Conservation (phyloP, 2,113 vertebrate species). For the Cyprinus carpio region DNA sequence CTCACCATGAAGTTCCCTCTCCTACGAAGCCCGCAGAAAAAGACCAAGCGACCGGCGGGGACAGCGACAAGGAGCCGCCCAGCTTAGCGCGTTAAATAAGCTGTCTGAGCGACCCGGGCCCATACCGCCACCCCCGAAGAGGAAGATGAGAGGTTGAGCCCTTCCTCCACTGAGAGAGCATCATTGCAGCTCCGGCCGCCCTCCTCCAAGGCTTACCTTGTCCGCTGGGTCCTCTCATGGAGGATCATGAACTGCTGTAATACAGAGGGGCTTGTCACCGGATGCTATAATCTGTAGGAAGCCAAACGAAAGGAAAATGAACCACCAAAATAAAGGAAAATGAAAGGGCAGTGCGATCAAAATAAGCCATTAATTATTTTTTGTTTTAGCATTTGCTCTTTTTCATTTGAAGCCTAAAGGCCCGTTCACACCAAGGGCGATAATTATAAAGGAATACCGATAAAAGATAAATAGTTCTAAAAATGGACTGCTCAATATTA, state of each 20-base stretch:
- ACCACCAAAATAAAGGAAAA: slow-evolving; percentile 54
- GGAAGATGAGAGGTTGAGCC: slow-evolving; percentile 88
- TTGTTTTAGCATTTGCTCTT: background rate
- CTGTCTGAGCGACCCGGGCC: slow-evolving; percentile 95
- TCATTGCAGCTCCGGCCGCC: background rate
- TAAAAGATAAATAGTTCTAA: too few relatives aligned
- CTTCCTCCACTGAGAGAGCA: slow-evolving; percentile 78
- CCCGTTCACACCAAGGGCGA: background rate
- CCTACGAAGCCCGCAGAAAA: slow-evolving; percentile 64
- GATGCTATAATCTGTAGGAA: background rate
- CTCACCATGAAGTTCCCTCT: slow-evolving; percentile 78
- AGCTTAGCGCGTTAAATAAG: slow-evolving; percentile 85
- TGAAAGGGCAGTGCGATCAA: background rate
- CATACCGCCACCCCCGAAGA: slow-evolving; percentile 83
- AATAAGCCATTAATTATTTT: slow-evolving; percentile 62
- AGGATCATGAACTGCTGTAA: background rate
- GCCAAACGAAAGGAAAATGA: slow-evolving; percentile 40
- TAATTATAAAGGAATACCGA: too few relatives aligned
- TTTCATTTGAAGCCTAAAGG: background rate
- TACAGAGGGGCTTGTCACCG: background rate
- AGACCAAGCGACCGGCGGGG: slow-evolving; percentile 68
- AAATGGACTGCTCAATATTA: too few relatives aligned
- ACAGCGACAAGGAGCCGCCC: slow-evolving; percentile 75
- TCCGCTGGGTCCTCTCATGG: too few relatives aligned
- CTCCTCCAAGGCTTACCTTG: background rate